phyloP scores from a whole-genome alignment of 2,113 vertebrate genomes.

The Xiphias gladius region DNA sequence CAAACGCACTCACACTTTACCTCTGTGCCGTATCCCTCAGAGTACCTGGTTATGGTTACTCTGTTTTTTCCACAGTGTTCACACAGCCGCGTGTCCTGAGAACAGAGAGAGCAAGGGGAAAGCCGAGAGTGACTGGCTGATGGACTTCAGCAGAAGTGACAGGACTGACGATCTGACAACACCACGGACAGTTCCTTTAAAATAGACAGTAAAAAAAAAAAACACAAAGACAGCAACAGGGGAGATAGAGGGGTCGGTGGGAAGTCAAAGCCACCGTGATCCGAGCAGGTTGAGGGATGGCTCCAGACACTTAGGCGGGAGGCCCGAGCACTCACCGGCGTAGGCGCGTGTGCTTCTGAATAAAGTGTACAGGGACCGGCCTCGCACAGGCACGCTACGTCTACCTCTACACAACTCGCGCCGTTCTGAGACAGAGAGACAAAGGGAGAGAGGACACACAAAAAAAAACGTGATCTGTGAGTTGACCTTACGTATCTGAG shows the following conservation, averaged over 20 bases:
- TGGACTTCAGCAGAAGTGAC: neutral
- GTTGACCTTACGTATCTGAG: slow-evolving; percentile 10
- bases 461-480: slow-evolving; percentile 14
- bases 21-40: slow-evolving; percentile 86
- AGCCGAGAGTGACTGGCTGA: neutral
- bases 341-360: slow-evolving; percentile 71
- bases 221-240: neutral
- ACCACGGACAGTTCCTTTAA: neutral
- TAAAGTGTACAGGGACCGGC: slow-evolving; percentile 69
- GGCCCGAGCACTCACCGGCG: slow-evolving; percentile 68
- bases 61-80: slow-evolving; percentile 80
- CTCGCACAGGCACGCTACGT: slow-evolving; percentile 74
- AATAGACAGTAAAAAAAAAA: neutral
- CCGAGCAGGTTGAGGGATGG: slow-evolving; percentile 13
- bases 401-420: slow-evolving; percentile 69
- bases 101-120: slow-evolving; percentile 30
- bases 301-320: slow-evolving; percentile 56
- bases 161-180: too few relatives aligned
- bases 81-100: slow-evolving; percentile 71
- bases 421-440: slow-evolving; percentile 71
- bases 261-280: slow-evolving; percentile 17
- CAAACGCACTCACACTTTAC: slow-evolving; percentile 61
- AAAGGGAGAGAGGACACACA: slow-evolving; percentile 42
- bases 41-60: slow-evolving; percentile 78
- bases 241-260: slow-evolving; percentile 15